phyloP scores from a whole-genome alignment of 2,113 vertebrate genomes.

The Crypturellus undulatus region DNA sequence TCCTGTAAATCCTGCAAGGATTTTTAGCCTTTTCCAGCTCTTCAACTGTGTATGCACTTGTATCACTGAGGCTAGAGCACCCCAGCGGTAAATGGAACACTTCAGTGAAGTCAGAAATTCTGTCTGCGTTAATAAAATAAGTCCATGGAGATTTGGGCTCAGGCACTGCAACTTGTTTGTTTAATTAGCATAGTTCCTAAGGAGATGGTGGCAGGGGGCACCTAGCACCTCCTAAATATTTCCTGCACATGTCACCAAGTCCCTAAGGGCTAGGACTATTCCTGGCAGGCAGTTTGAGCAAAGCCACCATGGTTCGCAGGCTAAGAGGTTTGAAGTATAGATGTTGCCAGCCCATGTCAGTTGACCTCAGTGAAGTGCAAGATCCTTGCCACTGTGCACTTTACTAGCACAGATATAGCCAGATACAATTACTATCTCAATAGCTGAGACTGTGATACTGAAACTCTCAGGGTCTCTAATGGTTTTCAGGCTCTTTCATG shows the following conservation, averaged over 20 bases:
- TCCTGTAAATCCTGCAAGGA: neutral
- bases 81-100: neutral
- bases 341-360: neutral
- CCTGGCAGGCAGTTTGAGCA: neutral
- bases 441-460: accelerated
- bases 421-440: neutral
- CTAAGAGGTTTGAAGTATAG: neutral
- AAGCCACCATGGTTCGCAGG: neutral
- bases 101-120: neutral
- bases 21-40: neutral
- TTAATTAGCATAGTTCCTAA: neutral
- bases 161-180: neutral
- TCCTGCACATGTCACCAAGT: neutral
- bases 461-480: no score
- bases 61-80: neutral
- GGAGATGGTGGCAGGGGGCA: neutral
- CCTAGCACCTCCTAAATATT: neutral
- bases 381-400: neutral
- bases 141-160: neutral
- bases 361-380: neutral
- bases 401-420: neutral
- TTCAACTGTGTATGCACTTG: neutral
- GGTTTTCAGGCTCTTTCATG: neutral
- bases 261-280: neutral
- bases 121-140: neutral